phyloP scores from a whole-genome alignment of 92 coral and sea anemone genomes.

The Porites lobata region DNA sequence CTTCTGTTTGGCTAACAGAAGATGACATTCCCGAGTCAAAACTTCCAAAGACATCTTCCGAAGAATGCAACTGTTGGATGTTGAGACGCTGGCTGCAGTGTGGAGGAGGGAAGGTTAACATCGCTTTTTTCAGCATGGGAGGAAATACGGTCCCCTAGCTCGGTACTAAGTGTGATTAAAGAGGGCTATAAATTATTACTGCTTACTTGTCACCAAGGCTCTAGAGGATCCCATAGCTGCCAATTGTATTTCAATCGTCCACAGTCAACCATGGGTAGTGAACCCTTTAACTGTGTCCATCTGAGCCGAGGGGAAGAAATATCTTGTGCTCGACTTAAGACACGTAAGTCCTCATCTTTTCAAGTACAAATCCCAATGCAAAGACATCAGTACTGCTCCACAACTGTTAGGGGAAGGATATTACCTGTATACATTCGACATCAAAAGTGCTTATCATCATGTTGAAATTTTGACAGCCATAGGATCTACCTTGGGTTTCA shows the following conservation, averaged over 20 bases:
- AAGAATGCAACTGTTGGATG: slow-evolving; percentile 65
- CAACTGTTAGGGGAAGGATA: slow-evolving; percentile 26
- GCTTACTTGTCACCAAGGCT: slow-evolving; percentile 28
- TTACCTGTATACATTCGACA: slow-evolving; percentile 20
- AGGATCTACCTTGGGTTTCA: slow-evolving; percentile 10
- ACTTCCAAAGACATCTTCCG: slow-evolving; percentile 62
- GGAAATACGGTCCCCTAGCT: slow-evolving; percentile 17
- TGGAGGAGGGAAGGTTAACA: slow-evolving; percentile 28
- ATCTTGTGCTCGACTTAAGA: slow-evolving; percentile 54
- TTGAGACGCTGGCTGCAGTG: slow-evolving; percentile 73
- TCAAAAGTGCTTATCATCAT: slow-evolving; percentile 21
- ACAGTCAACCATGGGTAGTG: slow-evolving; percentile 7
- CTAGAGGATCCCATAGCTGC: slow-evolving; percentile 9
- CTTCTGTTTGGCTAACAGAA: slow-evolving; percentile 52
- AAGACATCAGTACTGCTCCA: slow-evolving; percentile 6
- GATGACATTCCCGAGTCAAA: slow-evolving; percentile 74
- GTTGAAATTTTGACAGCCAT: slow-evolving; percentile 13
- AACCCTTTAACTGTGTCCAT: slow-evolving; percentile 40
- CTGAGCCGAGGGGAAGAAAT: slow-evolving; percentile 46
- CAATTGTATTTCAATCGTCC: slow-evolving; percentile 29
- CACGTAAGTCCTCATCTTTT: slow-evolving; percentile 63
- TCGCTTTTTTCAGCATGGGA: slow-evolving; percentile 44
- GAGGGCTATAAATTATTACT: slow-evolving; percentile 61
- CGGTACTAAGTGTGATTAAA: slow-evolving; percentile 39
- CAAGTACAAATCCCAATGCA: slow-evolving; percentile 31